phyloP scores from a whole-genome alignment of 2,888 invertebrate genomes.

The Uloborus plumipes region DNA sequence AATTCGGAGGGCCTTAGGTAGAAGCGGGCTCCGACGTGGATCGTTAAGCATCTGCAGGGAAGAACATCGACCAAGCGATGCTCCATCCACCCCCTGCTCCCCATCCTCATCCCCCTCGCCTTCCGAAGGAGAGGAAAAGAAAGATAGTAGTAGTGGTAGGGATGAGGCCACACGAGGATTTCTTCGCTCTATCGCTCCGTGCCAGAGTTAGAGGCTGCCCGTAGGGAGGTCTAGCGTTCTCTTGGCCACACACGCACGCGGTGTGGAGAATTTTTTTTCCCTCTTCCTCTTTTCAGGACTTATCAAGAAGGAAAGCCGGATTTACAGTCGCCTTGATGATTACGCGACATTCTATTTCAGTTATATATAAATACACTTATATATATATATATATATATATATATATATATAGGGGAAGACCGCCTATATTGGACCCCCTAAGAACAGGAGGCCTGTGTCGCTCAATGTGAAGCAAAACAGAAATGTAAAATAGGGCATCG shows the following conservation, averaged over 20 bases:
- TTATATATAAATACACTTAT: background rate
- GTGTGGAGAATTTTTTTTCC: constrained; percentile 26
- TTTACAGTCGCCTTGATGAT: constrained; percentile 42
- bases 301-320: constrained; percentile 29
- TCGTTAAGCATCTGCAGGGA: constrained; percentile 57
- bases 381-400: no score
- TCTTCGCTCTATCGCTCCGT: constrained; percentile 27
- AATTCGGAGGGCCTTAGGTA: constrained; percentile 63
- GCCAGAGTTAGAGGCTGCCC: constrained; percentile 11
- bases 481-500: no score
- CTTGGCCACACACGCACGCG: constrained; percentile 49
- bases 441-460: no score
- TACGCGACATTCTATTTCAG: constrained; percentile 12
- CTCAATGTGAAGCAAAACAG: no score
- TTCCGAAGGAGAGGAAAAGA: constrained; percentile 16
- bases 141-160: constrained; percentile 24
- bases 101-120: constrained; percentile 12
- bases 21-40: constrained; percentile 59
- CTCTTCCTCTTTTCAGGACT: background rate
- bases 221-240: constrained; percentile 21
- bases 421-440: no score
- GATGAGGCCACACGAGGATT: constrained; percentile 23
- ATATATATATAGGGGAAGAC: no score
- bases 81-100: constrained; percentile 8
- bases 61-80: constrained; percentile 46